phyloP scores from a whole-genome alignment of 2,888 invertebrate species.

The Malthinus seriepunctatus region DNA sequence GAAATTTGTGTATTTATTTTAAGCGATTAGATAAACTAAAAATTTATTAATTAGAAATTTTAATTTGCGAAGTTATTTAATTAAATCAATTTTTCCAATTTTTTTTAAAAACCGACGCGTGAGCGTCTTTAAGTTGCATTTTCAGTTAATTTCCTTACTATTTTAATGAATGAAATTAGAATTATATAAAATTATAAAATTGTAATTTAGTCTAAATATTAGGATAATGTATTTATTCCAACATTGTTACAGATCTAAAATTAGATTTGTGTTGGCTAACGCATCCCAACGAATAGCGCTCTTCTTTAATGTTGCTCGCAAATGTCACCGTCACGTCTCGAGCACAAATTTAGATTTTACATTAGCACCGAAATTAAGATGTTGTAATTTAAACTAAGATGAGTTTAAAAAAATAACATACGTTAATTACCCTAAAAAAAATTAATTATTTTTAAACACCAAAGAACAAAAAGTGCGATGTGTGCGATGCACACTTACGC shows the following conservation, averaged over 20 bases:
- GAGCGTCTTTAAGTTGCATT: not conserved
- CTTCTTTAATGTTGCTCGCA: constrained; percentile 9
- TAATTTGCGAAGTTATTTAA: not conserved
- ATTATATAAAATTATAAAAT: no score
- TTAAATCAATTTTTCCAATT: not conserved
- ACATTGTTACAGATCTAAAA: constrained; percentile 21
- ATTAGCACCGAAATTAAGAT: not conserved
- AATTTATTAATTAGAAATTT: not conserved
- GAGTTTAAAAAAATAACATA: no score
- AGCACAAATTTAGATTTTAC: constrained; percentile 6
- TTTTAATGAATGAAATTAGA: no score
- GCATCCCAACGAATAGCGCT: constrained; percentile 9
- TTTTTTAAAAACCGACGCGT: not conserved
- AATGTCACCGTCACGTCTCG: constrained; percentile 16
- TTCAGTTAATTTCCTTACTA: no score
- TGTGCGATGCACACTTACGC: no score
- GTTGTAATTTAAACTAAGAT: no score
- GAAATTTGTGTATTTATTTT: not conserved
- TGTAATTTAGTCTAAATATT: not conserved
- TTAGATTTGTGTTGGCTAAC: constrained; percentile 21
- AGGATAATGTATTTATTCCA: constrained; percentile 4
- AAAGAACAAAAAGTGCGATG: no score
- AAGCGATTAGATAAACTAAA: not conserved
- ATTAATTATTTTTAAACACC: no score
- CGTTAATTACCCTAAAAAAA: no score